Conservation (phyloP, 1,140 invertebrate genomes). For the Colletes gigas region DNA sequence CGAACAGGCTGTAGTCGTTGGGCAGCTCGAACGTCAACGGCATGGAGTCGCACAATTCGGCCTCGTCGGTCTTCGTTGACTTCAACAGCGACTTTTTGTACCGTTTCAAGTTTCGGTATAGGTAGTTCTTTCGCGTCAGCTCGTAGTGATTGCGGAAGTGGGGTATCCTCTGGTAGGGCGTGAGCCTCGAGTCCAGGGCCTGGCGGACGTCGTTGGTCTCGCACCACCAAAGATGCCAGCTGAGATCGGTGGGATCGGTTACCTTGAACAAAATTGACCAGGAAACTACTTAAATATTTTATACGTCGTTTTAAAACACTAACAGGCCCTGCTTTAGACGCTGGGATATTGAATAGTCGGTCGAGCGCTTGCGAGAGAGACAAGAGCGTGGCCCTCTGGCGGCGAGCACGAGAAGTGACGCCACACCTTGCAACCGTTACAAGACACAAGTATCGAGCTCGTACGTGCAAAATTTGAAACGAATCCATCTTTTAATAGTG, state of each 20-base stretch:
- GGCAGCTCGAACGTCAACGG: slow-evolving; percentile 79
- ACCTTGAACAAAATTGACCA: slow-evolving; percentile 35
- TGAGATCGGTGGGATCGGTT: slow-evolving; percentile 55
- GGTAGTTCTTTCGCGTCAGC: slow-evolving; percentile 83
- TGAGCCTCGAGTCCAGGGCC: slow-evolving; percentile 64
- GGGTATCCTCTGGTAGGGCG: slow-evolving; percentile 69
- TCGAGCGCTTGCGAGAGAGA: too few relatives aligned
- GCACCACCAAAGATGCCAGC: slow-evolving; percentile 80
- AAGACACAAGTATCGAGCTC: too few relatives aligned
- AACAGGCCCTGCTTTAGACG: too few relatives aligned
- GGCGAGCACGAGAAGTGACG: too few relatives aligned
- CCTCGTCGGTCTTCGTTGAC: slow-evolving; percentile 70
- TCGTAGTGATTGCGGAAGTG: slow-evolving; percentile 84
- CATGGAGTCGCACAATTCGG: slow-evolving; percentile 76
- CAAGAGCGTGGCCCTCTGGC: too few relatives aligned
- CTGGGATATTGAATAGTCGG: too few relatives aligned
- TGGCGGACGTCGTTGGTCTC: slow-evolving; percentile 72
- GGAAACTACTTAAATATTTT: too few relatives aligned
- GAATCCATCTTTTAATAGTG: too few relatives aligned
- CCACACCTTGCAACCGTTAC: too few relatives aligned
- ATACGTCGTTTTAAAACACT: not conserved
- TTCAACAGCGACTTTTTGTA: slow-evolving; percentile 73
- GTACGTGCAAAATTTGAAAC: too few relatives aligned
- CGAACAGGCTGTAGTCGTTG: slow-evolving; percentile 81
- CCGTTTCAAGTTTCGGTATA: slow-evolving; percentile 83